Conservation (phyloP, 2,797 vertebrate species). For the Tympanoctomys barrerae region DNA sequence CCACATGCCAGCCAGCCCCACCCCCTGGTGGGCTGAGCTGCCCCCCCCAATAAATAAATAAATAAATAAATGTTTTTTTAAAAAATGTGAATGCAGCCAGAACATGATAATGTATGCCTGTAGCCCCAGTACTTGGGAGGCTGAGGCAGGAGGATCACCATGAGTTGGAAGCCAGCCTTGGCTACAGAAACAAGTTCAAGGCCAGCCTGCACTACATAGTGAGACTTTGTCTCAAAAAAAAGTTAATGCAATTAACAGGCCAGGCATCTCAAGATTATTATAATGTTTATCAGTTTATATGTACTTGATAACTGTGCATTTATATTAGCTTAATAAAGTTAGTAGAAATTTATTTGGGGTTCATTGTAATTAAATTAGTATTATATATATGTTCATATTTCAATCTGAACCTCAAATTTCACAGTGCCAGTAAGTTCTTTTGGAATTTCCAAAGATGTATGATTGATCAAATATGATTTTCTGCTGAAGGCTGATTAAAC, state of each 20-base stretch:
- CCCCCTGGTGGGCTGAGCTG: too few species aligned
- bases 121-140: background rate
- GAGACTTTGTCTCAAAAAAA: background rate
- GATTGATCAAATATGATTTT: conserved; percentile 23
- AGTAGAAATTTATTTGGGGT: conserved; percentile 8
- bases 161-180: background rate
- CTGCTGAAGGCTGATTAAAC: background rate
- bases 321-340: conserved; percentile 40
- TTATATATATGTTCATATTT: conserved; percentile 64
- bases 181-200: background rate
- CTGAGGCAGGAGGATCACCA: background rate
- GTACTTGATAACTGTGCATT: conserved; percentile 37
- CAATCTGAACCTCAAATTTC: conserved; percentile 33
- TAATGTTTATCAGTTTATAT: background rate
- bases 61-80: too few species aligned
- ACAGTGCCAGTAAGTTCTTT: conserved; percentile 12
- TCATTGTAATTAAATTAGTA: conserved; percentile 42
- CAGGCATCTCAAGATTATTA: background rate
- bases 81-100: background rate
- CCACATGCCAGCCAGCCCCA: too few species aligned
- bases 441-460: conserved; percentile 36
- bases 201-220: background rate
- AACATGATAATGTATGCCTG: background rate
- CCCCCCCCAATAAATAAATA: too few species aligned
- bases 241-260: conserved; percentile 14